phyloP scores from a whole-genome alignment of 2,113 vertebrate species.

The Cathartes aura region DNA sequence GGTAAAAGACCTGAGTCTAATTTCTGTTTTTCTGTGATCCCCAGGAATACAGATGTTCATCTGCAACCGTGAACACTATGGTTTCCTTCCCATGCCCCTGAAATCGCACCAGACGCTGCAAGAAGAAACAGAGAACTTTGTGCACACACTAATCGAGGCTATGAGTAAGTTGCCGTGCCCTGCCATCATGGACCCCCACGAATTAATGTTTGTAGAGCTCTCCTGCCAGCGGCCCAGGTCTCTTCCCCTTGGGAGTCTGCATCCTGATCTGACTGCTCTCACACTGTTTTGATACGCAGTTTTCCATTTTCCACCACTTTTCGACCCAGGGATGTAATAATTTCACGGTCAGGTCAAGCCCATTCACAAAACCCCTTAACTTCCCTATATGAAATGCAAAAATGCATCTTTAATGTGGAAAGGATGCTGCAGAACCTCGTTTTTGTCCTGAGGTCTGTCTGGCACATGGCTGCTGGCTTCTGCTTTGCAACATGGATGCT shows the following conservation, averaged over 20 bases:
- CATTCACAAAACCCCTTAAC: background rate
- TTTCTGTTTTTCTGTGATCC: background rate
- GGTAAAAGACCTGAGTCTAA: background rate
- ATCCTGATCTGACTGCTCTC: background rate
- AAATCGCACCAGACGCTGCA: conserved; percentile 88
- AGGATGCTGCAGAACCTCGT: background rate
- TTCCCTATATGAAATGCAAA: background rate
- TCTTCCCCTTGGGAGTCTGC: background rate
- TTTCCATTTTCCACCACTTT: background rate
- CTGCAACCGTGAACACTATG: conserved; percentile 95
- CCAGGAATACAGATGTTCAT: conserved; percentile 90
- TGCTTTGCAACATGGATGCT: background rate
- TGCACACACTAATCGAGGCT: conserved; percentile 90
- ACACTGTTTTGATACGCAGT: fast-evolving
- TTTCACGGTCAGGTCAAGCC: background rate
- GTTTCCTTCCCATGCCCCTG: conserved; percentile 92
- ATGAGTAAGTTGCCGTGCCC: conserved; percentile 85
- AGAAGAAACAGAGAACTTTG: conserved; percentile 90
- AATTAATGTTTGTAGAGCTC: background rate
- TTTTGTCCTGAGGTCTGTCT: background rate
- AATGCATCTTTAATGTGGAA: background rate
- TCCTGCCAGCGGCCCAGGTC: background rate
- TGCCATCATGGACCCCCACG: background rate
- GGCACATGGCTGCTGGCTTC: background rate
- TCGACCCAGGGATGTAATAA: background rate